Conservation (phyloP, 2,888 invertebrate species). For the Andrena hattorfiana region DNA sequence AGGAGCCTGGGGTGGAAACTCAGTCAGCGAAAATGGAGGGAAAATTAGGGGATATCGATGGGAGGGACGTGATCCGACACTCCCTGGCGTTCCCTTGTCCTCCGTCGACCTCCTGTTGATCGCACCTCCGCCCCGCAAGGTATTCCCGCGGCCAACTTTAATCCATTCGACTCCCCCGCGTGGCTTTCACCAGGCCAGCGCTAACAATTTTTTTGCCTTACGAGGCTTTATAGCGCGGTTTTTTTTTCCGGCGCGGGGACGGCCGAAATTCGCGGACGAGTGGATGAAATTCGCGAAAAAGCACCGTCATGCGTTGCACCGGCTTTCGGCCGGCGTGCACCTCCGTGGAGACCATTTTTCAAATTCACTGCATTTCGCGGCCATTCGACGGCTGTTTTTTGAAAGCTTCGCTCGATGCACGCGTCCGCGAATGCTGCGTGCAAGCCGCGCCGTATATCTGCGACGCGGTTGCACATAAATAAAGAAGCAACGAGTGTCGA, state of each 20-base stretch:
- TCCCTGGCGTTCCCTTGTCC: background rate
- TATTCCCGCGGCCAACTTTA: background rate
- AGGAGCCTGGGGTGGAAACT: background rate
- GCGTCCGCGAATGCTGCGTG: background rate
- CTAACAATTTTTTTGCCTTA: background rate
- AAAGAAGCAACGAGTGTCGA: background rate
- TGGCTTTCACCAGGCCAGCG: background rate
- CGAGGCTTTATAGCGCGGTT: conserved; percentile 15
- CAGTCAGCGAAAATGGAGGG: background rate
- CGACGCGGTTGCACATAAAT: background rate
- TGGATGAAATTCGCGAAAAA: conserved; percentile 33
- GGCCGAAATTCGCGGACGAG: conserved; percentile 26
- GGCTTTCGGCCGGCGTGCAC: conserved; percentile 5
- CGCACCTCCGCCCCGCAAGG: background rate
- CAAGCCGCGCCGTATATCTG: background rate
- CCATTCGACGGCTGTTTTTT: background rate
- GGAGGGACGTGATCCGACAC: background rate
- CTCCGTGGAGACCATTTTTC: background rate
- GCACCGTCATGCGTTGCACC: background rate
- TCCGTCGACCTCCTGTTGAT: background rate
- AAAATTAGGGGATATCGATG: conserved; percentile 8
- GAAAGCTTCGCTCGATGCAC: background rate
- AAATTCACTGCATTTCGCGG: conserved; percentile 1
- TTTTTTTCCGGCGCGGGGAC: conserved; percentile 4
- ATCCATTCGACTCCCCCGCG: background rate